Base-by-base conservation (phyloP, 2,113 vertebrate genomes). In the Chitala chitala region DNA sequence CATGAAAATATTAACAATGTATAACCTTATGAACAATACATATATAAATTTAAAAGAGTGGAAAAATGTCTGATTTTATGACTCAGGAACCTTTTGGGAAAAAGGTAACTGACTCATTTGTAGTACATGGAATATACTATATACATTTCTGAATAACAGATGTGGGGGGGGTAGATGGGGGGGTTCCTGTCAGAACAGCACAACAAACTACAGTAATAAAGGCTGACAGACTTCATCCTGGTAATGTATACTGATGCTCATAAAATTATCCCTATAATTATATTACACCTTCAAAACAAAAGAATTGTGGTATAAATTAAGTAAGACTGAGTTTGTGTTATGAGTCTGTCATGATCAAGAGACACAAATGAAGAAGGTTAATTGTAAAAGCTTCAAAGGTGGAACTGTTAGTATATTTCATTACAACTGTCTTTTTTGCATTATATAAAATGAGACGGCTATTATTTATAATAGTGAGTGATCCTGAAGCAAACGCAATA, bases 291-390 rank as follows among this genome's bases (percentile, higher is more conserved):
- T 20, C 31, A 61, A 65, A 65, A 31, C 68, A 69, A 26, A 69
- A 12, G 20, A 42, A 20, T 22, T 10, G n/a, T n/a, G 59, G 29
- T 24, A 46, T 72, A 56, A 72, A 72, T 72, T 24, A 61, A 38
- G 15, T 26, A 7, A 31, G 71, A 24, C 50, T 12, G 12, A n/a
- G n/a, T 36, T 38, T 51, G 13, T 56, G 56, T 44, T 72, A 59
- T 33, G 10, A 29, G 44, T 65, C 59, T 65, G 72, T 51, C 44
- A 65, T 65, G 53, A 53, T 64, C 59, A 24, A 22, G 31, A 31
- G 17, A 33, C 24, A 51, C 6, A 22, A 29, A 17, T 36, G 40
- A 13, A 59, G 59, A 46, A 38, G 44, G 44, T 46, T 46, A 46
- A 46, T 46, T 46, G 12, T 12, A 46, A 46, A 46, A 46, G 44